A percentile compares a stretch with the other conserved stretches of the same genome.
These are phyloP conservation scores for Clarias macrocephalus DNA, from an alignment of 2,113 vertebrate species.

Conservation along the genomic window DNA sequence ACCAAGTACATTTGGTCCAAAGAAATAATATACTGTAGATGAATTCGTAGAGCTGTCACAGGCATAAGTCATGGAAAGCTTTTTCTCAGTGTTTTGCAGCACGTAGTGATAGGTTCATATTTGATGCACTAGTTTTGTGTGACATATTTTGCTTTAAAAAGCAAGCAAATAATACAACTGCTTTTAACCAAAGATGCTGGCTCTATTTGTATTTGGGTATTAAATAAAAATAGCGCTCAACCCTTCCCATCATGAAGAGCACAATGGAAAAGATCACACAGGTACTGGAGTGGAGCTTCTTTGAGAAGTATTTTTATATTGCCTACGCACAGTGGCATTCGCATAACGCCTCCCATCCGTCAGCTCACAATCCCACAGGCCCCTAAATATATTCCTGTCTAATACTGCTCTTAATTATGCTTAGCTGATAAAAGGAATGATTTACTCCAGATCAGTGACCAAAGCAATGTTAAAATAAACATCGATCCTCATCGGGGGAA, in stretches of 20 bases:
- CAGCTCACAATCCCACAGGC: slow-evolving; percentile 34
- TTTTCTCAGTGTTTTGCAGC: not conserved
- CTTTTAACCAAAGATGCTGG: not conserved
- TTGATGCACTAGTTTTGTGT: not conserved
- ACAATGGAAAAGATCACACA: slow-evolving; percentile 17
- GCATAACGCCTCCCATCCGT: slow-evolving; percentile 20
- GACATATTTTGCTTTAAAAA: not conserved
- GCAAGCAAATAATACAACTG: not conserved
- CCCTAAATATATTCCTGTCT: slow-evolving; percentile 44
- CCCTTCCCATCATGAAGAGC: not conserved
- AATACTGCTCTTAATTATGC: slow-evolving; percentile 51
- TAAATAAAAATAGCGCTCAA: not conserved
- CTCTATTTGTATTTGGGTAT: slow-evolving; percentile 17
- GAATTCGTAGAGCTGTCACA: not conserved
- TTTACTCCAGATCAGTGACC: slow-evolving; percentile 22
- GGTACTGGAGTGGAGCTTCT: slow-evolving; percentile 41
- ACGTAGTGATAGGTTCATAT: not conserved
- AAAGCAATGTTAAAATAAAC: slow-evolving; percentile 33
- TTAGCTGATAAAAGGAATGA: slow-evolving; percentile 35
- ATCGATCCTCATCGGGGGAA: not conserved
- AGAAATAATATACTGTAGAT: not conserved
- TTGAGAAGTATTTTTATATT: slow-evolving; percentile 51
- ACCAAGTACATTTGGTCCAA: not conserved
- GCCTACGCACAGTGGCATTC: slow-evolving; percentile 17
- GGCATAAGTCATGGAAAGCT: not conserved